A percentile compares a stretch with the other conserved stretches of the same genome.
Evolutionary conservation across 2,797 vertebrate species (phyloP).

Genomic region (Ibycter americanus): DNA sequence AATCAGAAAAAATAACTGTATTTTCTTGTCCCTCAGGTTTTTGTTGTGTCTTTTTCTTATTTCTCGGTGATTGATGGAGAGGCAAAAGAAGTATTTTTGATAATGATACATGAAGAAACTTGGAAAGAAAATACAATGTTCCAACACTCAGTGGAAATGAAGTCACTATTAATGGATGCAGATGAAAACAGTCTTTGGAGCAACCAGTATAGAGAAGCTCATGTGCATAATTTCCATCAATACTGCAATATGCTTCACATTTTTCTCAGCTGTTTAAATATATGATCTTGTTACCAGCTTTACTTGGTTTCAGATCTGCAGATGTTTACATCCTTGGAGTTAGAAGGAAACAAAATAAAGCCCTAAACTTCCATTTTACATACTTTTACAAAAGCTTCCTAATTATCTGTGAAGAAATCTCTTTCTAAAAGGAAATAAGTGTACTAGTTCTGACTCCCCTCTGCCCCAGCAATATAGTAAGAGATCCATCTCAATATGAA

Average conservation of each 20-base stretch:
- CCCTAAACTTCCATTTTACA: background rate
- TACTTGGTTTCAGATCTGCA: background rate
- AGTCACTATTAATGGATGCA: background rate
- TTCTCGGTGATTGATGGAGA: background rate
- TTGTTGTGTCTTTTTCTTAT: background rate
- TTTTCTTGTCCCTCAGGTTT: background rate
- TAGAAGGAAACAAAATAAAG: conserved; percentile 39
- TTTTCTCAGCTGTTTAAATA: background rate
- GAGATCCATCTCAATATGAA: conserved; percentile 14
- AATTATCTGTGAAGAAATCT: background rate
- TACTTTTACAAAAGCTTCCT: conserved; percentile 12
- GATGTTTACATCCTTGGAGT: background rate
- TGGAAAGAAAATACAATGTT: background rate
- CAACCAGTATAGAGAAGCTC: background rate
- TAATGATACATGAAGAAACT: background rate
- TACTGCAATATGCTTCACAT: background rate
- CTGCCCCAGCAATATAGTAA: conserved; percentile 4
- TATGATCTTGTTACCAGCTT: background rate
- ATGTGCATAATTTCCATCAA: background rate
- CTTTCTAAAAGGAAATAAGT: conserved; percentile 6
- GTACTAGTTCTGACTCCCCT: background rate
- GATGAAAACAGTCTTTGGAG: background rate
- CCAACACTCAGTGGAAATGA: background rate
- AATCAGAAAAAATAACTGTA: background rate
- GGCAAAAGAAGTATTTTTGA: background rate